These are phyloP conservation scores for Pteropus rufus DNA, from an alignment of 2,797 vertebrate species.

Conservation along the genomic window DNA sequence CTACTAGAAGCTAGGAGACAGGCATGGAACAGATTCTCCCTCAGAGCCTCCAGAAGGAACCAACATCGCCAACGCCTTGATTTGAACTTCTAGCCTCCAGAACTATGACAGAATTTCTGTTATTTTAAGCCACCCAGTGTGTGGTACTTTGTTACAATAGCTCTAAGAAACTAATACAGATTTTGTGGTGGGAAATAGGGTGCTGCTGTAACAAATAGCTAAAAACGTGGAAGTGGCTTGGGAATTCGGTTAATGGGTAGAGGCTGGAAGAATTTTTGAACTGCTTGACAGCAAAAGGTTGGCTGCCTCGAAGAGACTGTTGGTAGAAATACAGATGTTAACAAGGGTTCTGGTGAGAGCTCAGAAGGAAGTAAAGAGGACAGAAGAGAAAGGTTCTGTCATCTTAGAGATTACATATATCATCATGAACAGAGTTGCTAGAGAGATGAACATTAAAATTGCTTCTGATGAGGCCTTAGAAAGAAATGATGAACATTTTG, in stretches of 20 bases:
- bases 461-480: not conserved
- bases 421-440: not conserved
- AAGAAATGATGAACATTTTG: not conserved
- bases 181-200: not conserved
- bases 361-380: not conserved
- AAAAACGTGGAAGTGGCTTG: conserved; percentile 18
- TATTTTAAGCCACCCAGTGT: not conserved
- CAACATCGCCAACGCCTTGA: not conserved
- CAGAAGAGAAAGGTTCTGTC: not conserved
- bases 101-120: conserved; percentile 15
- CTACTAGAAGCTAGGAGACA: not conserved
- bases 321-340: not conserved
- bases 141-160: not conserved
- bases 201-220: not conserved
- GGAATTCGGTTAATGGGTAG: not conserved
- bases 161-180: not conserved
- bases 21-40: not conserved
- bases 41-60: not conserved
- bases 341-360: not conserved
- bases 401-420: not conserved
- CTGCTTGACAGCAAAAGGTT: not conserved
- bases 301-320: not conserved
- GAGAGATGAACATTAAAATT: not conserved
- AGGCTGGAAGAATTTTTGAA: conserved; percentile 27
- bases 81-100: not conserved